These are phyloP conservation scores for Archaeoteleia sp. DNA, from an alignment of 2,888 invertebrate genomes.

Conservation along the genomic window DNA sequence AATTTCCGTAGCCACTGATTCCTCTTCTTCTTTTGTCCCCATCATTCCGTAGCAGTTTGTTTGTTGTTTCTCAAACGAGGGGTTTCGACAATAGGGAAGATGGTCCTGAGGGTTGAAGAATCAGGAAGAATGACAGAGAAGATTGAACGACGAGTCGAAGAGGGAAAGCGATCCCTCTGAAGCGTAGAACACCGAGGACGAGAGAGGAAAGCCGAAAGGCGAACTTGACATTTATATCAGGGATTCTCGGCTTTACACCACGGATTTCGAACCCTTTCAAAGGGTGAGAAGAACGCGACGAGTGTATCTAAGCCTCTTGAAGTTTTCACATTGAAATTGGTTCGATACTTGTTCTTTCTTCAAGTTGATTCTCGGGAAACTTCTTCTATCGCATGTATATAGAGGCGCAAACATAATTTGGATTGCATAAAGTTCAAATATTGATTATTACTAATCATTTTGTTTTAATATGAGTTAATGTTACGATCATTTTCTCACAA, in stretches of 20 bases:
- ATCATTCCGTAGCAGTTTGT: slow-evolving; percentile 56
- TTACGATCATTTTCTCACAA: too few relatives aligned
- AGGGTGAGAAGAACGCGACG: slow-evolving; percentile 41
- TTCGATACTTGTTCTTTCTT: slow-evolving; percentile 27
- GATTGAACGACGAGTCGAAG: slow-evolving; percentile 42
- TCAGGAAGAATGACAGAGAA: slow-evolving; percentile 43
- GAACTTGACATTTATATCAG: slow-evolving; percentile 74
- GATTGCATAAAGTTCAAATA: too few relatives aligned
- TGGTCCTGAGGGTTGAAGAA: slow-evolving; percentile 49
- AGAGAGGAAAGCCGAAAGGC: slow-evolving; percentile 62
- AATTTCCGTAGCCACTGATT: slow-evolving; percentile 49
- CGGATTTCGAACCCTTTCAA: slow-evolving; percentile 47
- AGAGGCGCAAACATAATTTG: too few relatives aligned
- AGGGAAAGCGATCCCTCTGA: slow-evolving; percentile 51
- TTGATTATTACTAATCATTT: too few relatives aligned
- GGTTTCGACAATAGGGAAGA: slow-evolving; percentile 51
- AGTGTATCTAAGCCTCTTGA: slow-evolving; percentile 46
- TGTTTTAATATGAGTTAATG: too few relatives aligned
- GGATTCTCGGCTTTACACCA: slow-evolving; percentile 74
- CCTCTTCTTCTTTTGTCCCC: slow-evolving; percentile 26
- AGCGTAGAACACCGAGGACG: slow-evolving; percentile 38
- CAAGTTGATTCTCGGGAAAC: slow-evolving; percentile 12
- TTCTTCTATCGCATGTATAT: too few relatives aligned
- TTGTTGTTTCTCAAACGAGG: slow-evolving; percentile 62
- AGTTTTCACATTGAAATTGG: slow-evolving; percentile 36